Percentiles rank a stretch among this genome's conserved stretches.
Conservation (phyloP, 2,113 vertebrate species). For the Lichenostomus cassidix region DNA sequence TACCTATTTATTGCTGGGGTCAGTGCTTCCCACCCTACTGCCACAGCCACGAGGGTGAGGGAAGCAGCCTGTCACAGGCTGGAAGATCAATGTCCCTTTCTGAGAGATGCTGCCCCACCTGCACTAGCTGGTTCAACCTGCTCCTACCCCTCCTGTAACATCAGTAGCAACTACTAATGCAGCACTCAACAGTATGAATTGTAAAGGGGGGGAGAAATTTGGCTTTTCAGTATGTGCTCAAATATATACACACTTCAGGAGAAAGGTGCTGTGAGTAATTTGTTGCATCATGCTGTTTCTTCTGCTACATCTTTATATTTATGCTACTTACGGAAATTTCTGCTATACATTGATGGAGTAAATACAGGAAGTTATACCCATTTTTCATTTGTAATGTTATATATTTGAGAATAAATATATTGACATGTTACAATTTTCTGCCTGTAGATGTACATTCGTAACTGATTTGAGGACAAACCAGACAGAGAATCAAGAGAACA, state of each 20-base stretch:
- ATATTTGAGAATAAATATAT: background rate
- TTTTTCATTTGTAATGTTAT: background rate
- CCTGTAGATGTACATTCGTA: background rate
- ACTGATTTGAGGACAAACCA: background rate
- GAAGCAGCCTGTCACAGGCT: background rate
- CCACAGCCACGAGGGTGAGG: background rate
- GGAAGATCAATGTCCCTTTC: background rate
- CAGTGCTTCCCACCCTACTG: background rate
- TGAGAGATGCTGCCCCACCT: background rate
- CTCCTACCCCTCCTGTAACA: background rate
- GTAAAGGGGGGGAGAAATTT: background rate
- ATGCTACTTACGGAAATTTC: background rate
- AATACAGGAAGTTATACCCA: background rate
- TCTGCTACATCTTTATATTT: background rate
- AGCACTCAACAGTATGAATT: background rate
- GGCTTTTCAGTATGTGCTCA: background rate
- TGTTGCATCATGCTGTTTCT: background rate
- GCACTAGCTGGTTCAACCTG: background rate
- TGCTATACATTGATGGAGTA: background rate
- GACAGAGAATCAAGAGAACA: background rate
- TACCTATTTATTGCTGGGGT: background rate
- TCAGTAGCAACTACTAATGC: rapidly evolving
- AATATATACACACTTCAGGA: background rate
- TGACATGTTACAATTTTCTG: background rate
- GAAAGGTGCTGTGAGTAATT: background rate